These are phyloP conservation scores for Crotalus helleri DNA, from an alignment of 2,113 vertebrate species.

Conservation along the genomic window DNA sequence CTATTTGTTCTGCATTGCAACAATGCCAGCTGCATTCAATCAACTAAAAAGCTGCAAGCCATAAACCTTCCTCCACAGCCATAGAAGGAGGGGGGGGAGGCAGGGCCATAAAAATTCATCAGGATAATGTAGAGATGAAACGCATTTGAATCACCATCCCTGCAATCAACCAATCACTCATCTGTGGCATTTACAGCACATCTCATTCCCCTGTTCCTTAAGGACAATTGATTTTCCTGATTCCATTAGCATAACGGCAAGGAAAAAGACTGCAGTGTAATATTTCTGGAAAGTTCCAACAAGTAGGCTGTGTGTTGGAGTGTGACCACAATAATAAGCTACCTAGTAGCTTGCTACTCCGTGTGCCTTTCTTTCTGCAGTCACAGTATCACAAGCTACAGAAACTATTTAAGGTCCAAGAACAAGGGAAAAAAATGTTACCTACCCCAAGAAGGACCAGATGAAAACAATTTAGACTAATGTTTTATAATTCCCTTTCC, in stretches of 20 bases:
- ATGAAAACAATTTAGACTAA: conserved; percentile 62
- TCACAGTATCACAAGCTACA: conserved; percentile 58
- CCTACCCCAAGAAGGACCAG: conserved; percentile 58
- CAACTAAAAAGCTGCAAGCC: conserved; percentile 84
- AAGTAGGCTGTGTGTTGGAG: conserved; percentile 78
- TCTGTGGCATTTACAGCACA: conserved; percentile 90
- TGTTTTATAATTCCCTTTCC: conserved; percentile 67
- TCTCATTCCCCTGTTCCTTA: conserved; percentile 90
- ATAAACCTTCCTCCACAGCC: conserved; percentile 83
- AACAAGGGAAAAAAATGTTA: conserved; percentile 3
- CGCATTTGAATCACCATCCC: conserved; percentile 76
- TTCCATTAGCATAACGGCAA: conserved; percentile 89
- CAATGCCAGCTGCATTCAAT: conserved; percentile 86
- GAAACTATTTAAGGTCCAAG: conserved; percentile 64
- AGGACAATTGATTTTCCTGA: conserved; percentile 94
- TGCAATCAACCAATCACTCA: conserved; percentile 90
- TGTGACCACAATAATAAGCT: conserved; percentile 79
- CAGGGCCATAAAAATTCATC: conserved; percentile 86
- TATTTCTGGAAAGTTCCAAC: conserved; percentile 87
- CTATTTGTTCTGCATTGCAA: conserved; percentile 84
- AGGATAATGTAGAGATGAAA: conserved; percentile 87
- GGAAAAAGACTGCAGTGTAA: conserved; percentile 86
- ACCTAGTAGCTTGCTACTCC: conserved; percentile 68
- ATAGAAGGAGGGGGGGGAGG: conserved; percentile 70
- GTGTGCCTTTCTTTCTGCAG: conserved; percentile 54